Base-by-base conservation (phyloP, 2,888 invertebrate genomes). In the Brassicogethes aeneus region DNA sequence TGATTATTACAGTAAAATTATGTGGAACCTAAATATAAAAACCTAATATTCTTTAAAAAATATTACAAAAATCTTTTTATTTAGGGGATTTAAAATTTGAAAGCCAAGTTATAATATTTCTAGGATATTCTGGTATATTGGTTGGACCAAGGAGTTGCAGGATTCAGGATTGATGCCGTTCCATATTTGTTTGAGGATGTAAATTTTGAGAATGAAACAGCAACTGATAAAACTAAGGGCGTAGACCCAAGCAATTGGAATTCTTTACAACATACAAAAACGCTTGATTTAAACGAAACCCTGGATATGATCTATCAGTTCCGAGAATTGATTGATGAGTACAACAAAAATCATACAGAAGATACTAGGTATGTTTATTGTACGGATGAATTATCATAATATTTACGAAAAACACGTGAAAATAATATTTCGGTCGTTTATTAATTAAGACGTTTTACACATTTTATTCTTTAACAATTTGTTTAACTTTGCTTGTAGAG, bases 161-260 rank as follows among this genome's bases (percentile, higher is more conserved):
- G 94, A 0, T 89, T 94, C 57, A 78, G 92, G 52, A 74, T 93
- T 23, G 87, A 88, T 56, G 86, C 88, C 1, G 74, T 86, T 8
- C 71, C 73, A 2, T 50, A 53, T 54, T 40, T 75, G 12, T 68
- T 62, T 39, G 76, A 76, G 57, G 58, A 54, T 10, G 53, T 54
- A 8, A 38, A 55, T 10, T 35, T 54, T 3, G 37, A 30, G 2
- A 66, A 75, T 43, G 75, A 75, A 53, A 70, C 72, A 1, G 16
- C 23, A 15, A 57, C 64, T 2, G 37, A 57, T 2, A 12, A 32
- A 12, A 30, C 34, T 35, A 30, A 41, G 3, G 50, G 40, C 0
- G 72, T 15, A 64, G 64, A 1, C 75, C 61, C 83, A 82, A 59
- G 79, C 79, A 1, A 43, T 62, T 34, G 70, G 70, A 37, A 51